These are phyloP conservation scores for Nothoprocta perdicaria DNA, from an alignment of 2,113 vertebrate genomes.

Conservation along the genomic window DNA sequence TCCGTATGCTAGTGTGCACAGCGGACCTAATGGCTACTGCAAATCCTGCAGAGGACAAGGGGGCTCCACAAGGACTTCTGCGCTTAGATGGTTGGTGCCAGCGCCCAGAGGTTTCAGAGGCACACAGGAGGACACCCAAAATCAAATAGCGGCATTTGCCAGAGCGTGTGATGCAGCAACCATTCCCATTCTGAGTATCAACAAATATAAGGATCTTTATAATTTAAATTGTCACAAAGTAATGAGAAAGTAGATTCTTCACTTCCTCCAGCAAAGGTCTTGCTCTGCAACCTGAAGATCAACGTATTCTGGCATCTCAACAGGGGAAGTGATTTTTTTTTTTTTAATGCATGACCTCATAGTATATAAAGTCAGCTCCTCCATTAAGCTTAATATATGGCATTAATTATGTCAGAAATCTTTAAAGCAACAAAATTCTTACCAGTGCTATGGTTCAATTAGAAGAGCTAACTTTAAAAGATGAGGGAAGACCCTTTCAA, in stretches of 20 bases:
- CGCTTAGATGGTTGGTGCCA: not conserved
- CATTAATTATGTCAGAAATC: not conserved
- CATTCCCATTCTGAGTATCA: not conserved
- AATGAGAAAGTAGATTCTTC: not conserved
- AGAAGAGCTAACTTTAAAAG: not conserved
- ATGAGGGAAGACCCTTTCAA: not conserved
- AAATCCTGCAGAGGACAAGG: not conserved
- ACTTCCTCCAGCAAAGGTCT: not conserved
- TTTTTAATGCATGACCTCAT: not conserved
- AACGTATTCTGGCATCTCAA: not conserved
- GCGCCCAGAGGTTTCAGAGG: not conserved
- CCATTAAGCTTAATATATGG: not conserved
- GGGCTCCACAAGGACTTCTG: not conserved
- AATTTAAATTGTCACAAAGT: not conserved
- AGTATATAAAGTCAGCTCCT: not conserved
- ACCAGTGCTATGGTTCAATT: not conserved
- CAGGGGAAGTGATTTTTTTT: not conserved
- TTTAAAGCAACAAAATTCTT: not conserved
- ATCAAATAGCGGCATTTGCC: not conserved
- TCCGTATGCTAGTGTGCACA: not conserved
- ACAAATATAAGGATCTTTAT: not conserved
- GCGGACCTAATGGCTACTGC: not conserved
- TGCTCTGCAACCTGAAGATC: not conserved
- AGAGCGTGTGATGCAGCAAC: not conserved
- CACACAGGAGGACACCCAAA: not conserved